A percentile compares a stretch with the other conserved stretches of the same genome.
Conservation (phyloP, 2,113 vertebrate species). For the Rhabdornis inornatus region DNA sequence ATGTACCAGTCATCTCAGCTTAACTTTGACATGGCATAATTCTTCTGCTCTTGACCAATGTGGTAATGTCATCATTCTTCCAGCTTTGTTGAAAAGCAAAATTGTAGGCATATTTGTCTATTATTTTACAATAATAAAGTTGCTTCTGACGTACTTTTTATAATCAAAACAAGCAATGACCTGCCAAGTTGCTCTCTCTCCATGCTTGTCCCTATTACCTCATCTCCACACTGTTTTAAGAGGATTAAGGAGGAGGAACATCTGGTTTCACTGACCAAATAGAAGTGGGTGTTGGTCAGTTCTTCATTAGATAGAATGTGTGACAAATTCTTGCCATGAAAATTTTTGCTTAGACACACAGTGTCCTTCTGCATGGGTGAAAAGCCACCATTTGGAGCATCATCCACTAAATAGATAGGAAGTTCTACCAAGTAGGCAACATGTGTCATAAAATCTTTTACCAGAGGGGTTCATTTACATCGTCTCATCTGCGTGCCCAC, state of each 20-base stretch:
- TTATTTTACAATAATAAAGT: background rate
- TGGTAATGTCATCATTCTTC: background rate
- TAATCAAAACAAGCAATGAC: background rate
- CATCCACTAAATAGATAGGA: background rate
- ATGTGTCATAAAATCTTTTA: background rate
- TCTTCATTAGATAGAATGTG: background rate
- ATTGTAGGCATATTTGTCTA: background rate
- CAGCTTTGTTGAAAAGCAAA: background rate
- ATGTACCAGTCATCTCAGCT: background rate
- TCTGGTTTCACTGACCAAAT: constrained; percentile 32
- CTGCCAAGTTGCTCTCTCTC: background rate
- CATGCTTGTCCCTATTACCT: constrained; percentile 4
- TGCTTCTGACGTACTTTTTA: background rate
- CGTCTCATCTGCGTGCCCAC: background rate
- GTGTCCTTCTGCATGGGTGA: background rate
- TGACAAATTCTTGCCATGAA: constrained; percentile 23
- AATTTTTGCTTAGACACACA: background rate
- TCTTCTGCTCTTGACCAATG: background rate
- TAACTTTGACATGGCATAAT: background rate
- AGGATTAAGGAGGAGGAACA: background rate
- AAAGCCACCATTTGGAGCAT: background rate
- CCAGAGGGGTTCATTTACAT: background rate
- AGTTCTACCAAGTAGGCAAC: background rate
- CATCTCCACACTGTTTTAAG: background rate
- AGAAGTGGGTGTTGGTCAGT: background rate